A percentile compares a stretch with the other conserved stretches of the same genome.
Evolutionary conservation across 2,888 invertebrate species (phyloP).

Genomic region (Microplitis deprimator): DNA sequence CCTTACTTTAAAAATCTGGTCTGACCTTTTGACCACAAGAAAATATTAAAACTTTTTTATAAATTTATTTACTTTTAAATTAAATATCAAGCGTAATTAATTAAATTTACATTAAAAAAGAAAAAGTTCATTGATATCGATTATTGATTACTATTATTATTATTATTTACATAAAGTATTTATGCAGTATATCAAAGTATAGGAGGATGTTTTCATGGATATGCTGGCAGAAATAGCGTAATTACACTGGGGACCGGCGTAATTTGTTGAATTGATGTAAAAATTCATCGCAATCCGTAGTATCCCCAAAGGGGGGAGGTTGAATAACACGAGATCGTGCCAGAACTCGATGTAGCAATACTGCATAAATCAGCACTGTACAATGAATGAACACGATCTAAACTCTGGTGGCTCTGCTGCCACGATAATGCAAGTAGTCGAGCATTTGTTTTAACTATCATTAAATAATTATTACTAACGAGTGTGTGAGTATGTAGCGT

Average conservation of each 20-base stretch:
- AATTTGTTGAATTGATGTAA: slow-evolving; percentile 39
- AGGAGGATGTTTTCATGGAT: slow-evolving; percentile 1
- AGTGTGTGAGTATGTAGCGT: slow-evolving; percentile 1
- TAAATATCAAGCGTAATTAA: background rate
- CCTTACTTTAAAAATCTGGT: background rate
- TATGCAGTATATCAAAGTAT: background rate
- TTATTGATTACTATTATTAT: background rate
- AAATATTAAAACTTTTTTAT: background rate
- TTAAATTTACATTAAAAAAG: background rate
- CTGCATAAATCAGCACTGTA: slow-evolving; percentile 37
- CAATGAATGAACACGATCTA: slow-evolving; percentile 28
- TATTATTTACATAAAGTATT: background rate
- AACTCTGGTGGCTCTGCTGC: background rate
- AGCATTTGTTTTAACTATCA: slow-evolving; percentile 26
- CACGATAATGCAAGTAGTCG: slow-evolving; percentile 10
- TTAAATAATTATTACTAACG: slow-evolving; percentile 38
- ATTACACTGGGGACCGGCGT: slow-evolving; percentile 14
- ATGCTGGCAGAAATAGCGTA: slow-evolving; percentile 16
- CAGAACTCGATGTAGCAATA: slow-evolving; percentile 38
- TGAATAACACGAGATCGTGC: slow-evolving; percentile 38
- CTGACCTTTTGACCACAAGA: background rate
- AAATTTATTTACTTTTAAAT: background rate
- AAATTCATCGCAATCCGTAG: slow-evolving; percentile 30
- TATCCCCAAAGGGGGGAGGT: slow-evolving; percentile 11
- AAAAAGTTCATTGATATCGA: background rate